Evolutionary conservation across 2,113 vertebrate genomes (phyloP), one percentile per base, ranked within the genome.

Genomic region (Motacilla alba): DNA sequence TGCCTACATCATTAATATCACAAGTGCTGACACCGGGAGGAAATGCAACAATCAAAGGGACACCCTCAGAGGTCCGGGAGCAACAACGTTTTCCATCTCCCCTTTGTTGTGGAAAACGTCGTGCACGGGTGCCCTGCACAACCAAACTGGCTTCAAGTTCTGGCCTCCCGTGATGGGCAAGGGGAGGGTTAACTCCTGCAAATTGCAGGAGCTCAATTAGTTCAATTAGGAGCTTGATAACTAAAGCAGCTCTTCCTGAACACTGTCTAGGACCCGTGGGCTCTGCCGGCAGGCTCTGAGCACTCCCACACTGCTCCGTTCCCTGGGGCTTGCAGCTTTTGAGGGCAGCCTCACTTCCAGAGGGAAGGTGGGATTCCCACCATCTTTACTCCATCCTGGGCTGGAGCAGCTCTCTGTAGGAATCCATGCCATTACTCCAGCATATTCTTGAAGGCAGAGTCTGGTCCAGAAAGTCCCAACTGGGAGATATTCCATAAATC

Each of bases 151-250:
- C 44, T 9, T 37, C n/a, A 2, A 43, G 52, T 80, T 81, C 68
- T 50, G 90, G 85, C 85, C 92, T 87, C 96, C 90, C 1, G 76
- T 0, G 5, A 79, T 72, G 88, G 90, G 75, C 31, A 1, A 83
- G 53, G 64, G 75, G 64, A 95, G 92, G 93, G 94, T 95, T 96
- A 90, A 95, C 26, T 92, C 92, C 17, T 2, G 68, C 49, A 84
- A 92, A 96, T 93, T 95, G 76, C 69, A 92, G 86, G 30, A 87
- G 90, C 92, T 95, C 96, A 97, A 89, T 96, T 93, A 96, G 90
- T 90, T 92, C 94, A 96, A 95, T 96, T 96, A 97, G 90, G 79
- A 89, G 86, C 88, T 79, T 37, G 86, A 78, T 84, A 73, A 92
- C 30, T 68, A 94, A 95, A 90, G 94, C 73, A 96, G 93, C 44